Percentiles rank a stretch among this genome's conserved stretches.
Evolutionary conservation across 1,140 invertebrate species (phyloP).

Genomic region (Dreissena rostriformis): DNA sequence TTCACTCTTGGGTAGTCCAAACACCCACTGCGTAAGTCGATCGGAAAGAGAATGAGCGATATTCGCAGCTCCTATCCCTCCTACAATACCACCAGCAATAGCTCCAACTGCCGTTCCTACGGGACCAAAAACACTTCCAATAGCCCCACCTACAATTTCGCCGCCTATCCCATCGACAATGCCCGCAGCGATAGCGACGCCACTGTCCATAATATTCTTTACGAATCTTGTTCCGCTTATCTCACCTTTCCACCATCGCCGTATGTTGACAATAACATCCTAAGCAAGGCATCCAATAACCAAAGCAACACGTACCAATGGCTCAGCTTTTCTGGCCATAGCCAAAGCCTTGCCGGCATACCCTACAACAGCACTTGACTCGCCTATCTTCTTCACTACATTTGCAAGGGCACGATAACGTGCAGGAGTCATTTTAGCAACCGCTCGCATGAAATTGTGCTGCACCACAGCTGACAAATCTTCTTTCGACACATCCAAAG

Average conservation of each 20-base stretch:
- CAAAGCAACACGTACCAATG: background rate
- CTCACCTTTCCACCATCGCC: constrained; percentile 7
- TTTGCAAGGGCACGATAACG: background rate
- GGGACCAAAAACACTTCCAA: background rate
- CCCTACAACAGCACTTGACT: background rate
- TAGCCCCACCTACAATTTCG: background rate
- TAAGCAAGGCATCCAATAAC: background rate
- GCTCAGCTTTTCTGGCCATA: background rate
- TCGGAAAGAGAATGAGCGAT: background rate
- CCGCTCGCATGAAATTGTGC: background rate
- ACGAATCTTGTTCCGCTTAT: background rate
- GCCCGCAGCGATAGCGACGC: background rate
- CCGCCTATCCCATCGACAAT: background rate
- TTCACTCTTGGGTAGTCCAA: constrained; percentile 9
- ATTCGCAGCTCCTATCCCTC: background rate
- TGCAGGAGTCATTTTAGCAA: background rate
- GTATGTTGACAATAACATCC: constrained; percentile 1
- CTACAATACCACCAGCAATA: background rate
- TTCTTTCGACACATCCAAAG: background rate
- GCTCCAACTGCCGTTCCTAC: background rate
- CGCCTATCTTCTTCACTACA: background rate
- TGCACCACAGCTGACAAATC: background rate
- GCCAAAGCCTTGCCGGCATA: background rate
- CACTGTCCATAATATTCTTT: constrained; percentile 14
- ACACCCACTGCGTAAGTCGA: constrained; percentile 15